These are phyloP conservation scores for Electrophaes corylata DNA, from an alignment of 2,888 invertebrate species.

Conservation along the genomic window DNA sequence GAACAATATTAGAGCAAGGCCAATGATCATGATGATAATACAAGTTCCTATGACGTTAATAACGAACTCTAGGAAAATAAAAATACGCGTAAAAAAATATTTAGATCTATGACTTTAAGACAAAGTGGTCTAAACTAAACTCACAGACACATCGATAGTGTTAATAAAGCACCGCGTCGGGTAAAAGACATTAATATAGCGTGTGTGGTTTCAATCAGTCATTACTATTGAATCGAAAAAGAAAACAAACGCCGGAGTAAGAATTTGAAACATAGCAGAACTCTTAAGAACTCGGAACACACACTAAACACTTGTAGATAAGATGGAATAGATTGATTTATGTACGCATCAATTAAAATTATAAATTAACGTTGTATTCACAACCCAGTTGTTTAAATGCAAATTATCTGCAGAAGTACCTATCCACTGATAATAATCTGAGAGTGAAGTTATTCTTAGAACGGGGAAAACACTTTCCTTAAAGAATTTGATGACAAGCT, in stretches of 20 bases:
- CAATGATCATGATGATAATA: neutral
- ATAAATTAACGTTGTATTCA: neutral
- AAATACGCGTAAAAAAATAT: neutral
- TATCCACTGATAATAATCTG: neutral
- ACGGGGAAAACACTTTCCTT: slow-evolving; percentile 11
- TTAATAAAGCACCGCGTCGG: neutral
- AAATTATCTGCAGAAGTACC: slow-evolving; percentile 1
- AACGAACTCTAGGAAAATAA: too few relatives aligned
- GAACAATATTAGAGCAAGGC: too few relatives aligned
- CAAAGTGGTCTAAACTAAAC: neutral
- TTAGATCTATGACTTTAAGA: neutral
- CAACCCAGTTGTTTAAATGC: neutral
- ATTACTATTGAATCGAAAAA: neutral
- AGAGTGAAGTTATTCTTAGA: slow-evolving; percentile 12
- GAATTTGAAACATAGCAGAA: neutral
- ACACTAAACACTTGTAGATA: neutral
- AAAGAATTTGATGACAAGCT: slow-evolving; percentile 11
- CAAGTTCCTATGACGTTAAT: too few relatives aligned
- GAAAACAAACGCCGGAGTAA: neutral
- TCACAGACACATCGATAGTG: neutral
- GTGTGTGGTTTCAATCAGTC: neutral
- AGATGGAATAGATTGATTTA: neutral
- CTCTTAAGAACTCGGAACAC: neutral
- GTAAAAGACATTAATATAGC: neutral
- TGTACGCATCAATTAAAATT: neutral